Conservation (phyloP, 2,113 vertebrate species). For the Ciconia maguari region DNA sequence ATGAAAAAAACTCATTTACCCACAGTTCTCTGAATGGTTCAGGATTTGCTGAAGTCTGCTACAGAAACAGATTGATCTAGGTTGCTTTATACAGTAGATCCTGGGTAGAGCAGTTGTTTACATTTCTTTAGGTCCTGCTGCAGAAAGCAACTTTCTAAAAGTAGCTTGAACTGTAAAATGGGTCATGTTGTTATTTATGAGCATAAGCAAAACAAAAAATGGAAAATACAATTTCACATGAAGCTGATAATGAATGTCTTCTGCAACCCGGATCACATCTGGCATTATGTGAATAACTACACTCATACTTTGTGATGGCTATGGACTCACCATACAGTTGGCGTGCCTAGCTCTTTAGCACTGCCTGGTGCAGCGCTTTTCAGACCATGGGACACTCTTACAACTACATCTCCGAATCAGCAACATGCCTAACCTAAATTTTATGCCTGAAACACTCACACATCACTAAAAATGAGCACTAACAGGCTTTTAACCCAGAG, state of each 20-base stretch:
- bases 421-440: not conserved
- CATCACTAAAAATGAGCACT: not conserved
- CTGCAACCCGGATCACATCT: not conserved
- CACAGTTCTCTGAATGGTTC: not conserved
- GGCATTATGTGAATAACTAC: not conserved
- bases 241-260: not conserved
- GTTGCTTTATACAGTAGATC: not conserved
- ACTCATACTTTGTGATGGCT: not conserved
- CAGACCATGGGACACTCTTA: not conserved
- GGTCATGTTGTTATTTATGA: not conserved
- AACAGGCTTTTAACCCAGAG: not conserved
- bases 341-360: not conserved
- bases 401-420: not conserved
- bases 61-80: not conserved
- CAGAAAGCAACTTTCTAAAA: not conserved
- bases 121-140: not conserved
- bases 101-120: not conserved
- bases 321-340: not conserved
- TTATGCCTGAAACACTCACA: not conserved
- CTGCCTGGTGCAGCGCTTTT: not conserved
- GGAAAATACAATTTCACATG: not conserved
- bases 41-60: not conserved
- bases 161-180: not conserved
- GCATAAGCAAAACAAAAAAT: not conserved
- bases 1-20: not conserved